Base-by-base conservation (phyloP, 2,797 vertebrate genomes). In the Eurystomus glaucurus region DNA sequence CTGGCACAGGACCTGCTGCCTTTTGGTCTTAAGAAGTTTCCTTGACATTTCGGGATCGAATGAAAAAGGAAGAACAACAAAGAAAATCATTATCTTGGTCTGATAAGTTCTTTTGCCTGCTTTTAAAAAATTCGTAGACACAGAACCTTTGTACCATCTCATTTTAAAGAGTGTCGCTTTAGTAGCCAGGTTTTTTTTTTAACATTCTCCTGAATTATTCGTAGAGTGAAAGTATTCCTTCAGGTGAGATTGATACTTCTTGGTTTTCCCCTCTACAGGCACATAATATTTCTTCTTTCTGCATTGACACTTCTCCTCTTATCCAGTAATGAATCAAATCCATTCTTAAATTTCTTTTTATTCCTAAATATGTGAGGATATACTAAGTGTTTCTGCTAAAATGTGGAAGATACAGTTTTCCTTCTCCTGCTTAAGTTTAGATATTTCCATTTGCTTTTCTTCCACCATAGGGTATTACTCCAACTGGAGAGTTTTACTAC, bases 1-100 rank as follows among this genome's bases (percentile, higher is more conserved):
- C 41, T 90, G 93, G 72, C 85, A 85, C 28, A 78, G 65, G 45
- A 83, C 26, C 66, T 4, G 10, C 85, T 95, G 69, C 79, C 66
- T 91, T 77, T 70, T 37, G 48, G 48, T 22, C 37, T 61, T 13
- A 52, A 60, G 52, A 35, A 75, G 41, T 75, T 77, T 72, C 57
- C 64, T 61, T 82, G 68, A 37, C 62, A 61, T 95, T 93, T 79
- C 1, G 15, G 82, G 60, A 55, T 57, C 66, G 60, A 79, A 43
- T 69, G 48, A 71, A 58, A 86, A 65, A 58, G 55, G 37, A 81
- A 15, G 23, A 64, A 15, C 1, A 21, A 26, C 13, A 55, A 62
- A 77, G 70, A 50, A 78, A 51, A 64, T 70, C 8, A 6, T 62
- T 89, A 33, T 23, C 20, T 25, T 29, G 43, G 7, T 41, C 26